Base-by-base conservation (phyloP, 2,113 vertebrate genomes). In the Boulengeromyrus knoepffleri region DNA sequence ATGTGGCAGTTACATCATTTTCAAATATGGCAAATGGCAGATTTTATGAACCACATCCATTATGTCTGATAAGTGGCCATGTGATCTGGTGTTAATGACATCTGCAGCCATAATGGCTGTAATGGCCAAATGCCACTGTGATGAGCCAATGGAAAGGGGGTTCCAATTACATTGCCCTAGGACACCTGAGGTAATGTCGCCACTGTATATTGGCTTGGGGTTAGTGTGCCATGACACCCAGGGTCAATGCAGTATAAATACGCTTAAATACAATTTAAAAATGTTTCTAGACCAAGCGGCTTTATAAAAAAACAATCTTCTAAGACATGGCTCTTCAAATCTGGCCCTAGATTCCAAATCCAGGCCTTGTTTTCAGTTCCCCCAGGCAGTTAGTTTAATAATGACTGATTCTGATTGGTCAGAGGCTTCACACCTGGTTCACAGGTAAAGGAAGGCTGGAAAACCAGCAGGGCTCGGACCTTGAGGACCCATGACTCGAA, bases 141-240 rank as follows among this genome's bases (percentile, higher is more conserved):
- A 39, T 66, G 83, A 66, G 53, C 85, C 53, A 80, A 42, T 80
- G 36, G 70, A 15, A 42, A 77, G 12, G 83, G 70, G 47, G 70
- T 70, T 74, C 46, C 42, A 74, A 58, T 88, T 45, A 77, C 85
- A 88, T 58, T 39, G 53, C 21, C 31, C 27, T 5, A 42, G 31
- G 80, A 80, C 89, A 80, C 50, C 89, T 90, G 86, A 90, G 86
- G 89, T 90, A 88, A 87, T 31, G 84, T 87, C 47, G 31, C n/a
- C 21, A 27, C 50, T 21, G 27, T n/a, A 50, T 27, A 8, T 3
- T 47, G 45, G 21, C n/a, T 42, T 80, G 36, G 36, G 74, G 15
- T 42, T 80, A 15, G 74, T 36, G 31, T n/a, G 47, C 47, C n/a
- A 49, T 24, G 45, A 53, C 0, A n/a, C 50, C 85, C 15, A 36